A percentile compares a stretch with the other conserved stretches of the same genome.
Evolutionary conservation across 35 echinoderm and acorn worm genomes (phyloP).

Genomic region (Heliocidaris erythrogramma): DNA sequence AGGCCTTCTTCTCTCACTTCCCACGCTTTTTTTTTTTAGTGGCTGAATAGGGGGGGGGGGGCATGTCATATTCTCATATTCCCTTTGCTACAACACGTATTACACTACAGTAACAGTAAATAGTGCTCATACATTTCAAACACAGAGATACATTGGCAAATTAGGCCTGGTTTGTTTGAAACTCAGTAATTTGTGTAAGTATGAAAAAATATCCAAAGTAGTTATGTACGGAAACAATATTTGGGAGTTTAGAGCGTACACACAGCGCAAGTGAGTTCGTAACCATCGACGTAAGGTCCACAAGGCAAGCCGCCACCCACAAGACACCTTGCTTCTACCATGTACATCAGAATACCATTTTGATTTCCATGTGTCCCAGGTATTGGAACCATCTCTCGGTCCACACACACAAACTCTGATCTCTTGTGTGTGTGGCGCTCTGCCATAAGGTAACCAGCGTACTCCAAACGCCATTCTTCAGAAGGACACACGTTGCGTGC

Average conservation of each 20-base stretch:
- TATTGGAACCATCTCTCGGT: constrained; percentile 40
- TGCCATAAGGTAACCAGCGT: constrained; percentile 59
- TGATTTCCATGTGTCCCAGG: constrained; percentile 3
- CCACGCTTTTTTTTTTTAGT: too few species aligned
- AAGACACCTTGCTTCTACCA: constrained; percentile 46
- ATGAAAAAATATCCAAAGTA: too few species aligned
- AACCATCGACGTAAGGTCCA: constrained; percentile 53
- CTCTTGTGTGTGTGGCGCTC: constrained; percentile 33
- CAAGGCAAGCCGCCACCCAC: constrained; percentile 43
- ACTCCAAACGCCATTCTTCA: constrained; percentile 64
- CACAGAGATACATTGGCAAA: too few species aligned
- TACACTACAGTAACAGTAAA: too few species aligned
- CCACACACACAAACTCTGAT: constrained; percentile 58
- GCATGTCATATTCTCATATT: too few species aligned
- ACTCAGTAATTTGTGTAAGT: too few species aligned
- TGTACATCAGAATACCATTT: constrained; percentile 46
- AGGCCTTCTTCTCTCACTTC: too few species aligned
- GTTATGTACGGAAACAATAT: too few species aligned
- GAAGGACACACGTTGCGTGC: constrained; percentile 56
- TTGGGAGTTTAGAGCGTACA: constrained; percentile 44
- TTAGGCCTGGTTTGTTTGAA: too few species aligned
- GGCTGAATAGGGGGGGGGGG: too few species aligned
- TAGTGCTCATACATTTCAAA: too few species aligned
- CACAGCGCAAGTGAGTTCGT: constrained; percentile 69
- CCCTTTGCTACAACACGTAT: too few species aligned